Evolutionary conservation across 2,113 vertebrate genomes (phyloP).

Genomic region (Brachypteracias leptosomus): DNA sequence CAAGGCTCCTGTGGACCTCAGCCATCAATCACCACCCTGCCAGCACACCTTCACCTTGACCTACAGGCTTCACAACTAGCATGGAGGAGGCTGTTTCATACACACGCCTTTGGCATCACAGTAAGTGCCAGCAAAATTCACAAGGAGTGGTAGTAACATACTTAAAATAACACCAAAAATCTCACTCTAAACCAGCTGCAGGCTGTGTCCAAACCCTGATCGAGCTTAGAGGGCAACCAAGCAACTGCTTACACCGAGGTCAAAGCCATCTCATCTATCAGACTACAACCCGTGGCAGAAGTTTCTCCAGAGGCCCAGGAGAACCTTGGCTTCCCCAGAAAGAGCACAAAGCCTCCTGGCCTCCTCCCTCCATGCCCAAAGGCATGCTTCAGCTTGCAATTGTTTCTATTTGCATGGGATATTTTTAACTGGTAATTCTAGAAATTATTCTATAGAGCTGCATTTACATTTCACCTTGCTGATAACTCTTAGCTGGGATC

Average conservation of each 20-base stretch:
- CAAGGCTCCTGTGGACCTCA: not conserved
- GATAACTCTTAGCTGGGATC: not conserved
- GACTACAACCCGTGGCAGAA: not conserved
- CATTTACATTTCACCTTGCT: not conserved
- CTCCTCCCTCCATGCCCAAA: not conserved
- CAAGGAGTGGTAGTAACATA: not conserved
- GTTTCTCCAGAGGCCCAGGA: fast-evolving
- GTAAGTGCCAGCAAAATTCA: not conserved
- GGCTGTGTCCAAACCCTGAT: not conserved
- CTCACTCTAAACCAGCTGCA: not conserved
- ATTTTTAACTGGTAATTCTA: constrained; percentile 39
- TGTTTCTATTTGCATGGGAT: constrained; percentile 34
- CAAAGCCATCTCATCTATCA: not conserved
- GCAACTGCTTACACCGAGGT: not conserved
- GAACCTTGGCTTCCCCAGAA: not conserved
- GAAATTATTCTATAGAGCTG: constrained; percentile 3
- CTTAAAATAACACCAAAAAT: not conserved
- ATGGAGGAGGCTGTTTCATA: not conserved
- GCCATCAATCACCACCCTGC: not conserved
- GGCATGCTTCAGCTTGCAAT: not conserved
- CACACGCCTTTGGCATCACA: not conserved
- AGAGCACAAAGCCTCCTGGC: not conserved
- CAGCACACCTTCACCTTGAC: not conserved
- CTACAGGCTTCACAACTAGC: not conserved
- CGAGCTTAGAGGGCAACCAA: not conserved